Evolutionary conservation across 1,140 invertebrate species (phyloP).

Genomic region (Heliconius eleuchia): DNA sequence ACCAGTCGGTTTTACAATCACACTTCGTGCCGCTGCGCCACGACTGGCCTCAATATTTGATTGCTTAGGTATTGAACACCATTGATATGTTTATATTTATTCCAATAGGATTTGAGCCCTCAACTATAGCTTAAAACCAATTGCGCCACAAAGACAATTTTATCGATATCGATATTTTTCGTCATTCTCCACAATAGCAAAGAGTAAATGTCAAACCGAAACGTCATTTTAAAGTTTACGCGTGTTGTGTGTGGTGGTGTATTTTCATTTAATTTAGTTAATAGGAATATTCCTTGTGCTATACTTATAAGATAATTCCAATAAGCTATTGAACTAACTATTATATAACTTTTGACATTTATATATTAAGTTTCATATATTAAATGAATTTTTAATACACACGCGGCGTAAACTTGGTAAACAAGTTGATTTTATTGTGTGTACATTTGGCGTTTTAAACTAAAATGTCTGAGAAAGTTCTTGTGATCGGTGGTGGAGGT

Average conservation of each 20-base stretch:
- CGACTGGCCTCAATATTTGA: too few species aligned
- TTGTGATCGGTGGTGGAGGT: conserved; percentile 96
- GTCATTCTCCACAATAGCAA: neutral
- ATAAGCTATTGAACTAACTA: conserved; percentile 13
- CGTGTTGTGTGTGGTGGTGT: conserved; percentile 47
- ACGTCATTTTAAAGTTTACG: conserved; percentile 66
- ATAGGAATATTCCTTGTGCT: neutral
- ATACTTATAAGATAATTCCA: conserved; percentile 12
- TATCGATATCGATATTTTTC: conserved; percentile 16
- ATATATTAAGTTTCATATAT: conserved; percentile 6
- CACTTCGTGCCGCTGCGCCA: too few species aligned
- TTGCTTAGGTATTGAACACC: too few species aligned
- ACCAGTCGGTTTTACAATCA: too few species aligned
- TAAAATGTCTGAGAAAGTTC: conserved; percentile 82
- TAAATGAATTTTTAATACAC: conserved; percentile 21
- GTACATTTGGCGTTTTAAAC: conserved; percentile 31
- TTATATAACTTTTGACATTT: conserved; percentile 7
- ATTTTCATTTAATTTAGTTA: conserved; percentile 18
- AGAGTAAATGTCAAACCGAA: conserved; percentile 42
- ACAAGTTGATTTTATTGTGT: conserved; percentile 37
- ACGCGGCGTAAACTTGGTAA: conserved; percentile 35
- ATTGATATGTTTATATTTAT: neutral
- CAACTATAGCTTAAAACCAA: neutral
- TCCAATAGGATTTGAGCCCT: neutral
- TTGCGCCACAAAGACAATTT: neutral